Evolutionary conservation across 2,113 vertebrate genomes (phyloP).

Genomic region (Montifringilla adamsi): DNA sequence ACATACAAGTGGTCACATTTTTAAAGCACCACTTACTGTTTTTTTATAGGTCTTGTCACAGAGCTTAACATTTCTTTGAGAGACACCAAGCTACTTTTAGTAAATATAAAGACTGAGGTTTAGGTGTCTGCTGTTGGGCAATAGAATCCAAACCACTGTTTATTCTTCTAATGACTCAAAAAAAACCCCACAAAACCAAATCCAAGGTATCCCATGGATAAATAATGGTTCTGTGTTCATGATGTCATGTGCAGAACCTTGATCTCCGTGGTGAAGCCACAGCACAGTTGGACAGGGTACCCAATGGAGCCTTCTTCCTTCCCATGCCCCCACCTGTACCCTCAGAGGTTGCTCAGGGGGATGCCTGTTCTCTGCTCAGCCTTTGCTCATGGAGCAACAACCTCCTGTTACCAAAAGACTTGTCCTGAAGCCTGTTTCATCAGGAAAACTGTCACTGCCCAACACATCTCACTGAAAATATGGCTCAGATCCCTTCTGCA

Average conservation of each 20-base stretch:
- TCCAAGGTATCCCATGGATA: neutral
- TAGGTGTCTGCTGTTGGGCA: neutral
- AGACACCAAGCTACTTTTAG: neutral
- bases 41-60: neutral
- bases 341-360: neutral
- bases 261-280: neutral
- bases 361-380: neutral
- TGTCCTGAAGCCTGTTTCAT: accelerated
- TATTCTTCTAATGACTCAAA: neutral
- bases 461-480: neutral
- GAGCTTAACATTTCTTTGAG: neutral
- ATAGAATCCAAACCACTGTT: neutral
- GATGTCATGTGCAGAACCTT: neutral
- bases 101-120: neutral
- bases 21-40: neutral
- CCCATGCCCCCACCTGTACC: neutral
- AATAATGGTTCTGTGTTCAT: neutral
- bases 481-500: neutral
- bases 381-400: neutral
- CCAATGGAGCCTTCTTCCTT: neutral
- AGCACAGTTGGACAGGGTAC: neutral
- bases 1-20: neutral
- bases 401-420: neutral
- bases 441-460: neutral
- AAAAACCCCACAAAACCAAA: neutral